phyloP scores from a whole-genome alignment of 2,113 vertebrate species.

The Pedionomus torquatus region DNA sequence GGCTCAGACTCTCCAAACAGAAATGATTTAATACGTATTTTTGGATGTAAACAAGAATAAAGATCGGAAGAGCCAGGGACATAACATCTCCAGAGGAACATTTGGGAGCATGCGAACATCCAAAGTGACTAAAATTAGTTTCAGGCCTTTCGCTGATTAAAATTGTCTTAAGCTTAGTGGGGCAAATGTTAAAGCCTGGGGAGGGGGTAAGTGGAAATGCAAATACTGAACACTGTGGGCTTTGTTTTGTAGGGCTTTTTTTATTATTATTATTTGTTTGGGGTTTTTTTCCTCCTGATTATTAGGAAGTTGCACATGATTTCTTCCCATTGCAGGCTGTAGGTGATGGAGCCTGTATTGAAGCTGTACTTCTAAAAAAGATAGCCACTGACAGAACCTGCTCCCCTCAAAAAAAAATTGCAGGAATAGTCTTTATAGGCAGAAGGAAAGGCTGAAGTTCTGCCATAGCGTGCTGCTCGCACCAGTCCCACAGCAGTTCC shows the following conservation, averaged over 20 bases:
- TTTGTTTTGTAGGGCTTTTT: rapidly evolving
- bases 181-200: neutral
- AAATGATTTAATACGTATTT: constrained; percentile 73
- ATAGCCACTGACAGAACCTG: neutral
- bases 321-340: neutral
- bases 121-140: neutral
- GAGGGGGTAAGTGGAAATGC: neutral
- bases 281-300: neutral
- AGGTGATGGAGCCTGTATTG: too few relatives aligned
- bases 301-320: neutral
- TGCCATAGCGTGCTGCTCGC: rapidly evolving
- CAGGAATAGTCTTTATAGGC: rapidly evolving
- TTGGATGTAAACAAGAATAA: constrained; percentile 73
- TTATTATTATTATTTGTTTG: neutral
- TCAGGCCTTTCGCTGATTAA: neutral
- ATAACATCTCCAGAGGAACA: constrained; percentile 32
- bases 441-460: neutral
- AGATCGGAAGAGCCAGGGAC: constrained; percentile 57
- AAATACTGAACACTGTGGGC: neutral
- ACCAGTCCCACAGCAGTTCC: rapidly evolving
- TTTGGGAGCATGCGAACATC: constrained; percentile 35
- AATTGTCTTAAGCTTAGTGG: neutral
- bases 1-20: constrained; percentile 67
- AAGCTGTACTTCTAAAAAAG: neutral
- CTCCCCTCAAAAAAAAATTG: neutral